Base-by-base conservation (phyloP, 2,113 vertebrate species). In the Apeltes quadracus region DNA sequence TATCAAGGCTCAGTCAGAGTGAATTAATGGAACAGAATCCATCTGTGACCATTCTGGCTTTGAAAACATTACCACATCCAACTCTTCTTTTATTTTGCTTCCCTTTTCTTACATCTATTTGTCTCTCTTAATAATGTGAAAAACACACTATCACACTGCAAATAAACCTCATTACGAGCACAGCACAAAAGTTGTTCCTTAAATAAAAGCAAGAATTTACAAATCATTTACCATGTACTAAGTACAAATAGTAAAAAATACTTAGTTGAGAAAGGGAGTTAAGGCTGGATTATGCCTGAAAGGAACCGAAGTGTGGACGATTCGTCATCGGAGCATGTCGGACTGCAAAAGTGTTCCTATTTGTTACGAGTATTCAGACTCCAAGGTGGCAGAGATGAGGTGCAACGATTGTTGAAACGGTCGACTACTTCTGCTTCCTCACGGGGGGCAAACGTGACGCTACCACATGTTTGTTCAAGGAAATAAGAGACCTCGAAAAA, bases 11-110 rank as follows among this genome's bases (percentile, higher is more conserved):
- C 53, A 64, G 63, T 61, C 64, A 72, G 36, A 79, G n/a, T 53
- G 61, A 72, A 15, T 72, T 72, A 81, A 75, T 59, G 13, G 64
- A 77, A 72, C 15, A 3, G 2, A 78, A 69, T 70, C 70, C 46
- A 78, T 76, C 69, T 75, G 32, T 29, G 46, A 18, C 44, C 22
- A 53, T 41, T 62, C 64, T 44, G 38, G 4, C 63, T 83, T 78
- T 84, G 71, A 82, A 80, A 80, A 75, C 29, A 75, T 76, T 51
- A 41, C 72, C 46, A 36, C 14, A 9, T 79, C 22, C 22, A 72
- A 69, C 72, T 61, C 72, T 23, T 56, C 8, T n/a, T 51, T 56
- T 32, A 36, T 25, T 75, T 22, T 8, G 7, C 38, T 23, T 69
- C 38, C 53, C 15, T 44, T 65, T 55, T 63, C 62, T 56, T 69